phyloP scores from a whole-genome alignment of 2,888 invertebrate genomes.

The Pristionchus entomophagus region DNA sequence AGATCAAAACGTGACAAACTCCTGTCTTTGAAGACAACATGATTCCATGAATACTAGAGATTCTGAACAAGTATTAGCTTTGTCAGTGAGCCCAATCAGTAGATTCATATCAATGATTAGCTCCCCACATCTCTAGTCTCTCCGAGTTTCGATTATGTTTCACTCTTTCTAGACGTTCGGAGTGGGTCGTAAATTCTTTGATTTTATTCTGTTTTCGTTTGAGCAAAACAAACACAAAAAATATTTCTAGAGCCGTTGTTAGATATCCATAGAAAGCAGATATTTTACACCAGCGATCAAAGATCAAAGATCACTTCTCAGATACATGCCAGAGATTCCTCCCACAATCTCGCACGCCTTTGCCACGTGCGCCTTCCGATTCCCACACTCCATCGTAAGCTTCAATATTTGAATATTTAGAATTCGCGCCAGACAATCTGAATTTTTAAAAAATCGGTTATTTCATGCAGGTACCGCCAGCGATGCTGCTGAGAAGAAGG shows the following conservation, averaged over 20 bases:
- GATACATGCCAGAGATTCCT: slow-evolving; percentile 92
- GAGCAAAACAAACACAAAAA: neutral
- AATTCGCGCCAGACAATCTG: neutral
- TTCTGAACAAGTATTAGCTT: neutral
- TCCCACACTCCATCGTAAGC: slow-evolving; percentile 91
- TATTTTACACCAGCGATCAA: too few relatives aligned
- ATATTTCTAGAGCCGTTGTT: neutral
- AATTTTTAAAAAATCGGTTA: neutral
- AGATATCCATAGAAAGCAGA: neutral
- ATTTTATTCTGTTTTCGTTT: neutral
- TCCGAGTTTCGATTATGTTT: neutral
- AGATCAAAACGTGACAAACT: too few relatives aligned
- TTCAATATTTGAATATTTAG: slow-evolving; percentile 28
- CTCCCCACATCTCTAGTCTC: too few relatives aligned
- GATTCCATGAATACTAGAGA: neutral
- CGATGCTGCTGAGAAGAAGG: slow-evolving; percentile 69
- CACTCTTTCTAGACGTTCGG: neutral
- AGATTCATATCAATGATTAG: too few relatives aligned
- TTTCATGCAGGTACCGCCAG: slow-evolving; percentile 69
- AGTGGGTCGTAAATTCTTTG: neutral
- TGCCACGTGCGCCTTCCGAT: slow-evolving; percentile 95
- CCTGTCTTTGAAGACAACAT: too few relatives aligned
- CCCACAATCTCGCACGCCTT: slow-evolving; percentile 82
- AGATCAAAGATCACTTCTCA: slow-evolving; percentile 74
- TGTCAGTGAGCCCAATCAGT: too few relatives aligned